A percentile compares a stretch with the other conserved stretches of the same genome.
phyloP scores from a whole-genome alignment of 2,113 vertebrate species.

The Neolamprologus caudopunctatus region DNA sequence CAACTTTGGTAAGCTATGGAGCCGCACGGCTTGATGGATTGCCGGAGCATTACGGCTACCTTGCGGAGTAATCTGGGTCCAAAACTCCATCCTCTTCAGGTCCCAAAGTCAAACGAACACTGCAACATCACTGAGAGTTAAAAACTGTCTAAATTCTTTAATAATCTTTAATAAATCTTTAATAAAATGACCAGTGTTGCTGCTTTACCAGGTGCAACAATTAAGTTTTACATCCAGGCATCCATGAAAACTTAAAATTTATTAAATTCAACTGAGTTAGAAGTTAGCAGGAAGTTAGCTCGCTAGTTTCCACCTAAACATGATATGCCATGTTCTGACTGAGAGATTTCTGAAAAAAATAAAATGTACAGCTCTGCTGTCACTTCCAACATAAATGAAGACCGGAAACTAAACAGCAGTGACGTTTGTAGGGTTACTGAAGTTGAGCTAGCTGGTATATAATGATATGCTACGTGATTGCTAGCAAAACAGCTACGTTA shows the following conservation, averaged over 20 bases:
- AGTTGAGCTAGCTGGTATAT: not conserved
- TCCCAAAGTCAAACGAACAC: not conserved
- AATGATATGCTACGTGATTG: not conserved
- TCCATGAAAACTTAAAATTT: not conserved
- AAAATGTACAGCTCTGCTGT: not conserved
- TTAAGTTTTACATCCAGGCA: not conserved
- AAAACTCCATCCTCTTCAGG: accelerated
- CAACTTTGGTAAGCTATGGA: not conserved
- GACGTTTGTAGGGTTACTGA: not conserved
- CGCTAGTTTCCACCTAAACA: not conserved
- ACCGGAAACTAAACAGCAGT: not conserved
- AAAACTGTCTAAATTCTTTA: not conserved
- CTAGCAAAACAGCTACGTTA: not conserved
- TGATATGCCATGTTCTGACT: not conserved
- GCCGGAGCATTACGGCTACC: not conserved
- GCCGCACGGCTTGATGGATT: not conserved
- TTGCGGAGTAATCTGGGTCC: not conserved
- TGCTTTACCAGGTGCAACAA: not conserved
- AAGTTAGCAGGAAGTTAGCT: not conserved
- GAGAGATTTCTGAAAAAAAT: not conserved
- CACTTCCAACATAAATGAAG: not conserved
- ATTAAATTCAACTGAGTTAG: not conserved
- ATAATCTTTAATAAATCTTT: not conserved
- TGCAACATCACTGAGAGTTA: not conserved
- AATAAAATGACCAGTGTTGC: not conserved